Evolutionary conservation across 2,797 vertebrate genomes (phyloP).

Genomic region (Protosalanx chinensis): DNA sequence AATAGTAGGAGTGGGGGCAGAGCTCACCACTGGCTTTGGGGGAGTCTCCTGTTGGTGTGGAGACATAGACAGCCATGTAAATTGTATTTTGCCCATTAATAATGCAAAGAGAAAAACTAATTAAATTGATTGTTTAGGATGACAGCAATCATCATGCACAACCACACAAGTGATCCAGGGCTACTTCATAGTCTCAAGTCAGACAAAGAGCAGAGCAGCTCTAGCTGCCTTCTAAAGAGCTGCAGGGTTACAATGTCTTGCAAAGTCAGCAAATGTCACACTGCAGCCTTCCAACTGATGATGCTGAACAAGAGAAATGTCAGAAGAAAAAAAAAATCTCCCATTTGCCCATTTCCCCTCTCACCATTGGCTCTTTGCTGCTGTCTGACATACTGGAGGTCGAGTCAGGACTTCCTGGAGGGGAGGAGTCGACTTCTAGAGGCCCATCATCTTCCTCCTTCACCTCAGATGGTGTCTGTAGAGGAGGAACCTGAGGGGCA

Average conservation of each 20-base stretch:
- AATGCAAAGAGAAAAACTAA: background rate
- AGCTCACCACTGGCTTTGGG: constrained; percentile 77
- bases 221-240: too few relatives aligned
- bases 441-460: constrained; percentile 90
- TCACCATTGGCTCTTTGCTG: constrained; percentile 62
- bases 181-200: too few relatives aligned
- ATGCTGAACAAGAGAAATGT: too few relatives aligned
- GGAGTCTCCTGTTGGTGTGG: constrained; percentile 75
- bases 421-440: constrained; percentile 88
- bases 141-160: background rate
- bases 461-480: constrained; percentile 81
- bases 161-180: background rate
- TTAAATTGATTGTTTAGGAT: too few relatives aligned
- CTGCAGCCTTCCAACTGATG: too few relatives aligned
- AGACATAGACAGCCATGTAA: background rate
- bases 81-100: constrained; percentile 34
- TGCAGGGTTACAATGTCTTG: too few relatives aligned
- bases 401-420: constrained; percentile 84
- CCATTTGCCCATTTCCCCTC: constrained; percentile 28
- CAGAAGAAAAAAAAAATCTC: background rate
- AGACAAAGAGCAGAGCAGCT: background rate
- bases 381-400: constrained; percentile 76
- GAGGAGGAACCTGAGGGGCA: constrained; percentile 63
- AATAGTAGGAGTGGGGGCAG: constrained; percentile 91
- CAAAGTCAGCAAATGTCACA: too few relatives aligned